Conservation (phyloP, 2,888 invertebrate species). For the Arctia plantaginis region DNA sequence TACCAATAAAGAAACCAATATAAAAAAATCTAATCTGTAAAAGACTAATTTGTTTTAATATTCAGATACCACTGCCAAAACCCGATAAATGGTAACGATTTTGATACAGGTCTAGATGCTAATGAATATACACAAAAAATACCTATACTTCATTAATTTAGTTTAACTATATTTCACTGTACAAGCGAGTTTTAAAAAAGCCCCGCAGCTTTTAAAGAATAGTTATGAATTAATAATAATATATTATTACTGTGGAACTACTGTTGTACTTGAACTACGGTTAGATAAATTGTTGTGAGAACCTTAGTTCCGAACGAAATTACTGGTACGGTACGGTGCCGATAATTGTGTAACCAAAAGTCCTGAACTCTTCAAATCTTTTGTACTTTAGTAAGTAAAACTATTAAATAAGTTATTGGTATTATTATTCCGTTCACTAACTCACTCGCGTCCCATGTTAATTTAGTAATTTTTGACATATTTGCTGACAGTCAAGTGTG, state of each 20-base stretch:
- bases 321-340: constrained; percentile 32
- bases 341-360: constrained; percentile 32
- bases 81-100: no score
- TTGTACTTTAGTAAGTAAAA: neutral
- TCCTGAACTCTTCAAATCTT: neutral
- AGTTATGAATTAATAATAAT: neutral
- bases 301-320: constrained; percentile 35
- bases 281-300: constrained; percentile 17
- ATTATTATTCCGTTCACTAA: no score
- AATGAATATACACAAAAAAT: neutral
- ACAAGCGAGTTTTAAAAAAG: neutral
- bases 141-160: no score
- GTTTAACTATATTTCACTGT: neutral
- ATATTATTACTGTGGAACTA: constrained; percentile 18
- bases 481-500: no score
- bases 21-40: neutral
- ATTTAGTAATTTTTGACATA: no score
- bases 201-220: neutral
- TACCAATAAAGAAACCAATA: neutral
- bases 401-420: neutral
- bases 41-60: neutral
- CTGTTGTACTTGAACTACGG: constrained; percentile 23
- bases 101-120: neutral
- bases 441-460: no score
- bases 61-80: neutral